A percentile compares a stretch with the other conserved stretches of the same genome.
Conservation (phyloP, 2,888 invertebrate genomes). For the Phengaris arion region DNA sequence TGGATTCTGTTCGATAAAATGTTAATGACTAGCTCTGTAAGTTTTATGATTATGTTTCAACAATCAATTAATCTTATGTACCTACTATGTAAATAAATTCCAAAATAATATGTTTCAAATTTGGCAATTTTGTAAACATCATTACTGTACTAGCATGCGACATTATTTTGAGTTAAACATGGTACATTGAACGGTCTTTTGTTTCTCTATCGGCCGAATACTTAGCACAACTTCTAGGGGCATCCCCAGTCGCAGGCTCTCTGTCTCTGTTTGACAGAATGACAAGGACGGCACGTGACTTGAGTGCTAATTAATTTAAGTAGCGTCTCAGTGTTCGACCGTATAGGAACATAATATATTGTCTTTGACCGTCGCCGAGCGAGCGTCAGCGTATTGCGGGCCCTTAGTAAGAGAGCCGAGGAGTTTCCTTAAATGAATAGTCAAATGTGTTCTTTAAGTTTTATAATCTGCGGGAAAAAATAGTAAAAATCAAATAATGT, state of each 20-base stretch:
- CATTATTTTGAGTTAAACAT: neutral
- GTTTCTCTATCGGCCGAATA: neutral
- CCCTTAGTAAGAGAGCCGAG: constrained; percentile 20
- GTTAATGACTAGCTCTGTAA: neutral
- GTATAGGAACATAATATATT: neutral
- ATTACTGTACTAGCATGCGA: neutral
- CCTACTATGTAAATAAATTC: neutral
- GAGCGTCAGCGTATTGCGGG: neutral
- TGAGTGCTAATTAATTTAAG: neutral
- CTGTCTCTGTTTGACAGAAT: neutral
- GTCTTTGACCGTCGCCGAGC: neutral
- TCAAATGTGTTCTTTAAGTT: constrained; percentile 54
- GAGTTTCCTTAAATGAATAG: constrained; percentile 42
- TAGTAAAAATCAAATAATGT: constrained; percentile 15
- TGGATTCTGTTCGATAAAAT: neutral
- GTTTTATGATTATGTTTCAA: neutral
- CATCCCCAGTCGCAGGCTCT: neutral
- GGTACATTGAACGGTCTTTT: neutral
- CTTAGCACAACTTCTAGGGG: neutral
- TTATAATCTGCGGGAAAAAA: constrained; percentile 35
- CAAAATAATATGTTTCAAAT: constrained; percentile 9
- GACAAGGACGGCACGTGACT: neutral
- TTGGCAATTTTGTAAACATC: constrained; percentile 6
- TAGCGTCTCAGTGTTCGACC: neutral
- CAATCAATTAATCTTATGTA: neutral